Evolutionary conservation across 2,888 invertebrate genomes (phyloP).

Genomic region (Drosophila histrio): DNA sequence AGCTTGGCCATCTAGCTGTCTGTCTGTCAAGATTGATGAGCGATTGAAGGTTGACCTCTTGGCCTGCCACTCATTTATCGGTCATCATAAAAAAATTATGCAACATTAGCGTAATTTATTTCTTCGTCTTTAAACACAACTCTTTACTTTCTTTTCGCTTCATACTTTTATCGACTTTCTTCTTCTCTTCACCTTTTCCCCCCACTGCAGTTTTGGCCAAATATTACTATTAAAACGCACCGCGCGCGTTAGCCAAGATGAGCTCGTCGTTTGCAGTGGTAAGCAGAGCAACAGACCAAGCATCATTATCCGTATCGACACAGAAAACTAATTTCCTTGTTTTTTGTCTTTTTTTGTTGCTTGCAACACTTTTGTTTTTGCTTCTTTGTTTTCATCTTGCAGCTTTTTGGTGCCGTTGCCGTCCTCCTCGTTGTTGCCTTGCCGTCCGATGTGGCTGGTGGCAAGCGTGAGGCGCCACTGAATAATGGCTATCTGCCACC

Average conservation of each 20-base stretch:
- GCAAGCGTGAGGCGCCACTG: slow-evolving; percentile 83
- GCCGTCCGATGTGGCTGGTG: slow-evolving; percentile 68
- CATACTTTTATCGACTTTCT: slow-evolving; percentile 2
- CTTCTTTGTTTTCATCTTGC: background rate
- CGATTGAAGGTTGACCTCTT: slow-evolving; percentile 47
- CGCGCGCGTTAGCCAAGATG: slow-evolving; percentile 57
- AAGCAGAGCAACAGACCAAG: slow-evolving; percentile 50
- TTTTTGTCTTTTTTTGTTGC: slow-evolving; percentile 5
- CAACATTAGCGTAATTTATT: slow-evolving; percentile 68
- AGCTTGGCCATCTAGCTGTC: background rate
- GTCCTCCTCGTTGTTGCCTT: slow-evolving; percentile 50
- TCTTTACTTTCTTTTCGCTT: slow-evolving; percentile 34
- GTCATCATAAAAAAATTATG: slow-evolving; percentile 58
- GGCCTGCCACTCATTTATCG: slow-evolving; percentile 36
- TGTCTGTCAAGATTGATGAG: slow-evolving; percentile 64
- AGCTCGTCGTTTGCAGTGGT: slow-evolving; percentile 74
- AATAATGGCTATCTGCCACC: slow-evolving; percentile 83
- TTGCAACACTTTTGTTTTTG: background rate
- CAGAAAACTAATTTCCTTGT: slow-evolving; percentile 70
- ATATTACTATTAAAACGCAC: slow-evolving; percentile 44
- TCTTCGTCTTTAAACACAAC: slow-evolving; percentile 20
- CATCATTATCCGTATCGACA: slow-evolving; percentile 43
- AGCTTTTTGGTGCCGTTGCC: slow-evolving; percentile 58
- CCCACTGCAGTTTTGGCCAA: slow-evolving; percentile 57
- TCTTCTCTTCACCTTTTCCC: slow-evolving; percentile 28